These are phyloP conservation scores for Falco berigora DNA, from an alignment of 2,797 vertebrate genomes.

Conservation along the genomic window DNA sequence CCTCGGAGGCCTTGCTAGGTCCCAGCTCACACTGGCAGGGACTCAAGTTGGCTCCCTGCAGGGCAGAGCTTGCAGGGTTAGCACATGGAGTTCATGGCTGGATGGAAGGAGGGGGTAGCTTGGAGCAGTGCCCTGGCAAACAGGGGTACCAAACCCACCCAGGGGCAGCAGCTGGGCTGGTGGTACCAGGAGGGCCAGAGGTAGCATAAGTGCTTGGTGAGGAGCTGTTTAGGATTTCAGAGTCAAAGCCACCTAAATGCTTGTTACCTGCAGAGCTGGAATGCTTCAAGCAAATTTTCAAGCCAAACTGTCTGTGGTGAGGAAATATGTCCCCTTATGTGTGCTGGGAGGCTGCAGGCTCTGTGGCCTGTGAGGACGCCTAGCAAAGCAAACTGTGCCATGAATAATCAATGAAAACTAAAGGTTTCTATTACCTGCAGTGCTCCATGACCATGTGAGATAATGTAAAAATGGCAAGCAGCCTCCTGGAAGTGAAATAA, in stretches of 20 bases:
- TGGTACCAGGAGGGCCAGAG: neutral
- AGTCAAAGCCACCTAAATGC: neutral
- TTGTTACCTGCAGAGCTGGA: neutral
- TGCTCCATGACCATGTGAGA: neutral
- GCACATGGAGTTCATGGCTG: neutral
- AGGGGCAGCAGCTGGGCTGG: neutral
- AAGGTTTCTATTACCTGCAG: constrained; percentile 39
- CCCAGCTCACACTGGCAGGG: neutral
- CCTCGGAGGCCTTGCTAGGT: neutral
- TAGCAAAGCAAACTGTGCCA: constrained; percentile 16
- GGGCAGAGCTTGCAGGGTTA: neutral
- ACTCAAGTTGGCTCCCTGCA: neutral
- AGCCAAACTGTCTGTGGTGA: neutral
- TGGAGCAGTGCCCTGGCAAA: neutral
- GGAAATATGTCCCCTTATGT: neutral
- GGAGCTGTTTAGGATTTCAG: neutral
- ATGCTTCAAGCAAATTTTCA: neutral
- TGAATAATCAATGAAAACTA: constrained; percentile 52
- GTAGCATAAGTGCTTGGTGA: neutral
- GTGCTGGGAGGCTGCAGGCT: neutral
- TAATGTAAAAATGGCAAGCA: constrained; percentile 23
- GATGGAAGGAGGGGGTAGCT: neutral
- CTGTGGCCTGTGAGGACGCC: neutral
- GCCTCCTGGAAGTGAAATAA: constrained; percentile 19
- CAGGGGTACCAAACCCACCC: neutral